phyloP scores from a whole-genome alignment of 1,140 invertebrate species.

The Matsumurasca onukii region DNA sequence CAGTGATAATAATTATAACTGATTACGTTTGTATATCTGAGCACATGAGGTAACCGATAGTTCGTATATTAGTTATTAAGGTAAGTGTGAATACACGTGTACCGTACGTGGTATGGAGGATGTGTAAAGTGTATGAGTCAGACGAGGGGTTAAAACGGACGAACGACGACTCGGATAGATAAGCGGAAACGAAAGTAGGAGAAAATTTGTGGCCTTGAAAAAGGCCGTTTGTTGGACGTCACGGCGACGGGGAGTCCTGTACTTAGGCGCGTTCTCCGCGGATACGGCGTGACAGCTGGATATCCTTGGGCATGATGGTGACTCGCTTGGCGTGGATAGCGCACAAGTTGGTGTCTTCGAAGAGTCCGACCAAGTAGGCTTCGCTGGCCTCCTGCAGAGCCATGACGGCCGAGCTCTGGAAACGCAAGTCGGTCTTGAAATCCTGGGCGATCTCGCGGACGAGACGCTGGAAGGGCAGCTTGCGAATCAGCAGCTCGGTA shows the following conservation, averaged over 20 bases:
- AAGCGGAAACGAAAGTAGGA: neutral
- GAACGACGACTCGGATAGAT: too few species aligned
- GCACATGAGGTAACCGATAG: too few species aligned
- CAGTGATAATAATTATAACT: too few species aligned
- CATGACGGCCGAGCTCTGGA: slow-evolving; percentile 59
- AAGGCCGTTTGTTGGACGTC: slow-evolving; percentile 40
- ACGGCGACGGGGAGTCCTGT: neutral
- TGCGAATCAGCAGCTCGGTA: slow-evolving; percentile 74
- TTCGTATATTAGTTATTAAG: too few species aligned
- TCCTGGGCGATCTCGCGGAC: slow-evolving; percentile 84
- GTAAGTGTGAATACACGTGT: too few species aligned
- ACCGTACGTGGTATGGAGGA: too few species aligned
- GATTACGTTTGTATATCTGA: too few species aligned
- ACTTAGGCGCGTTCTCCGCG: slow-evolving; percentile 53
- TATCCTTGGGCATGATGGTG: slow-evolving; percentile 72
- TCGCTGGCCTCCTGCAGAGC: slow-evolving; percentile 65
- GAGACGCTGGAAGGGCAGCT: slow-evolving; percentile 75
- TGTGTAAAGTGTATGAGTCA: too few species aligned
- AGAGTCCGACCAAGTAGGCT: slow-evolving; percentile 64
- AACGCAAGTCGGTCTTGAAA: slow-evolving; percentile 59
- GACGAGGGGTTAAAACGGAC: too few species aligned
- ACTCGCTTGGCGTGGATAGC: slow-evolving; percentile 70
- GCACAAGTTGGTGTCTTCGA: slow-evolving; percentile 70
- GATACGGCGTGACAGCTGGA: slow-evolving; percentile 42
- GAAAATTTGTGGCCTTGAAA: slow-evolving; percentile 41